Evolutionary conservation across 2,888 invertebrate species (phyloP).

Genomic region (Rhopalosiphum nymphaeae): DNA sequence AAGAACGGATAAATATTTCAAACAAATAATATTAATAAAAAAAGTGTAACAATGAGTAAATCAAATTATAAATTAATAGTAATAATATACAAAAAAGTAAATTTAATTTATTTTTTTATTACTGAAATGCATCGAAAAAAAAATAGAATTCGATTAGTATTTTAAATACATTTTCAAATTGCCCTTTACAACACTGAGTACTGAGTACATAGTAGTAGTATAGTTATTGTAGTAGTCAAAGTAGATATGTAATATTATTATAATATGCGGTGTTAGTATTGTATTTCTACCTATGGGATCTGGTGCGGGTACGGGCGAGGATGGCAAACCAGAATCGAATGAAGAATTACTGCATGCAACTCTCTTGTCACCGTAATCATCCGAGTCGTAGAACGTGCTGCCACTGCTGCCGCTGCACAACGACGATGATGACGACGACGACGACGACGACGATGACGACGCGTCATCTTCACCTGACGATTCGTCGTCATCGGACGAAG

Average conservation of each 20-base stretch:
- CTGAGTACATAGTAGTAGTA: neutral
- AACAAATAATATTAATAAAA: neutral
- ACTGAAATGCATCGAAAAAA: neutral
- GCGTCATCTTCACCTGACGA: constrained; percentile 37
- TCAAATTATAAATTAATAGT: neutral
- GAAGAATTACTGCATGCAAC: constrained; percentile 55
- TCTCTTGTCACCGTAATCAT: constrained; percentile 61
- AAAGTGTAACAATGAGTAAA: neutral
- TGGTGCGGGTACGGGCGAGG: constrained; percentile 54
- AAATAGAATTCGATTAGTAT: neutral
- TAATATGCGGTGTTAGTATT: neutral
- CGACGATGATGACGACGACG: neutral
- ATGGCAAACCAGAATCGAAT: constrained; percentile 62
- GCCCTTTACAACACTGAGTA: neutral
- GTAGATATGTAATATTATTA: neutral
- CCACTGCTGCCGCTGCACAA: constrained; percentile 2
- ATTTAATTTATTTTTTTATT: neutral
- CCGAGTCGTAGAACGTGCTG: constrained; percentile 55
- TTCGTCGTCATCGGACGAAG: constrained; percentile 26
- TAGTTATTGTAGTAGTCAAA: neutral
- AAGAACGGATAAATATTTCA: neutral
- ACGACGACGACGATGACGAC: constrained; percentile 2
- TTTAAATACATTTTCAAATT: neutral
- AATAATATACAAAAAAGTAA: neutral
- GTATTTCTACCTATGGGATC: constrained; percentile 58